phyloP scores from a whole-genome alignment of 2,113 vertebrate genomes.

The Otocyon megalotis region DNA sequence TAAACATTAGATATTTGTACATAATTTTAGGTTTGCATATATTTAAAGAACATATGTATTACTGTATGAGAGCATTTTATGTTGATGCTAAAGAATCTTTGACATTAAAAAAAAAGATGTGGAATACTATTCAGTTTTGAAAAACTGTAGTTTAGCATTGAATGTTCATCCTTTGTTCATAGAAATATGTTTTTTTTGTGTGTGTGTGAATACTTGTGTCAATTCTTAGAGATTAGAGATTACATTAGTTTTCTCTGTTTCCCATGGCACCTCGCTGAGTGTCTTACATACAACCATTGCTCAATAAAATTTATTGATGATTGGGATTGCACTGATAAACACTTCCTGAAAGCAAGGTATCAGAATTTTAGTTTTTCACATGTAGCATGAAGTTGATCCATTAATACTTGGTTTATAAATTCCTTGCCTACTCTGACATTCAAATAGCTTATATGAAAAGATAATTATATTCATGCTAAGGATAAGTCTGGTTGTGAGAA shows the following conservation, averaged over 20 bases:
- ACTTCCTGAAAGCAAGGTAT: not conserved
- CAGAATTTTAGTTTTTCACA: not conserved
- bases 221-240: not conserved
- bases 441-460: not conserved
- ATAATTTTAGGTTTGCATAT: not conserved
- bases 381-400: not conserved
- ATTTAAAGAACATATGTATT: not conserved
- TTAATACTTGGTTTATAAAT: not conserved
- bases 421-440: not conserved
- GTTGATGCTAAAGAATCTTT: not conserved
- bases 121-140: not conserved
- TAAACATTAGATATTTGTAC: not conserved
- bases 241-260: not conserved
- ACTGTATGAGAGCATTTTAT: not conserved
- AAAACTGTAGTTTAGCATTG: not conserved
- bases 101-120: not conserved
- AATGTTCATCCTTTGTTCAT: not conserved
- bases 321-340: not conserved
- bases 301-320: not conserved
- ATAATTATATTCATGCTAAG: not conserved
- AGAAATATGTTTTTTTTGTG: not conserved
- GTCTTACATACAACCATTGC: no score
- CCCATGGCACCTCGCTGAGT: not conserved
- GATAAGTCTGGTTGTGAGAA: not conserved
- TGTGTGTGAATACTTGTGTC: not conserved